A percentile compares a stretch with the other conserved stretches of the same genome.
Evolutionary conservation across 2,113 vertebrate genomes (phyloP).

Genomic region (Lepidothrix coronata): DNA sequence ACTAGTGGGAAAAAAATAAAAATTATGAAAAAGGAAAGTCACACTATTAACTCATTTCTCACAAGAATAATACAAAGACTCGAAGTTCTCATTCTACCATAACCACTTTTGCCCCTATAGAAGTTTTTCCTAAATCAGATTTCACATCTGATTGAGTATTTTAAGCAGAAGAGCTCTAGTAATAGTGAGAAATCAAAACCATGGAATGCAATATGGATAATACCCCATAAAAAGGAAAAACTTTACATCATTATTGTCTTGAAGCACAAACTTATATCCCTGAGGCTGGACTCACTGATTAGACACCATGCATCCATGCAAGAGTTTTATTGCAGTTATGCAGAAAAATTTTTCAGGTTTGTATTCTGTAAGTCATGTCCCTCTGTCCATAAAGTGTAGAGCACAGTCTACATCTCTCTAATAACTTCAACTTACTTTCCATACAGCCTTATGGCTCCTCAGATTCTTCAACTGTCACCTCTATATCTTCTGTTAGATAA

Average conservation of each 20-base stretch:
- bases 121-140: background rate
- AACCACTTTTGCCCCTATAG: background rate
- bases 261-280: background rate
- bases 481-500: background rate
- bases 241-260: background rate
- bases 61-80: background rate
- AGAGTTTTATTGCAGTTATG: background rate
- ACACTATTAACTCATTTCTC: background rate
- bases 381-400: background rate
- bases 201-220: background rate
- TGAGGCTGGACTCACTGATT: background rate
- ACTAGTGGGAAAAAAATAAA: background rate
- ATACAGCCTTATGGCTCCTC: background rate
- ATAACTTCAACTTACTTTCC: background rate
- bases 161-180: background rate
- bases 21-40: background rate
- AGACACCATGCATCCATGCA: background rate
- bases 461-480: background rate
- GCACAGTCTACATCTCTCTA: background rate
- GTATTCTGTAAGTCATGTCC: background rate
- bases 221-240: background rate
- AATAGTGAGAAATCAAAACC: background rate
- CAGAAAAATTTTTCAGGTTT: background rate
- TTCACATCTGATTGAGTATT: background rate
- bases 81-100: background rate